These are phyloP conservation scores for Tipula vernalis DNA, from an alignment of 2,888 invertebrate species.

Conservation along the genomic window DNA sequence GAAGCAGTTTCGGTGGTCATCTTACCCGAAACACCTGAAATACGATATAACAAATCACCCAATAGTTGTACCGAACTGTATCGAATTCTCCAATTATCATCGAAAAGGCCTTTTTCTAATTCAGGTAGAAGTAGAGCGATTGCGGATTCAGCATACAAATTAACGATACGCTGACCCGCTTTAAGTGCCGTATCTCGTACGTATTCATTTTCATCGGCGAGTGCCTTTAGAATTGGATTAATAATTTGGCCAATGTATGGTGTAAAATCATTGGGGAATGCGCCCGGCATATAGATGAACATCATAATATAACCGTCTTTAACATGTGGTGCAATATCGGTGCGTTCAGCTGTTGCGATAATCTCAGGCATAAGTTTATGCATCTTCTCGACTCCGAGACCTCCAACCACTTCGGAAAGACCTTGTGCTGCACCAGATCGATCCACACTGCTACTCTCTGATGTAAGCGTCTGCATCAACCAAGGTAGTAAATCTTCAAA, in stretches of 20 bases:
- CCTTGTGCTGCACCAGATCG: constrained; percentile 93
- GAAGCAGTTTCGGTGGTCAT: constrained; percentile 98
- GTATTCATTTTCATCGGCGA: constrained; percentile 98
- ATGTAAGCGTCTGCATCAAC: constrained; percentile 95
- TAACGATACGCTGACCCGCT: constrained; percentile 94
- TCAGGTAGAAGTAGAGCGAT: constrained; percentile 87
- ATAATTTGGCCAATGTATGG: constrained; percentile 95
- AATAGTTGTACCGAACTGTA: constrained; percentile 88
- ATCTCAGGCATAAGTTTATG: constrained; percentile 96
- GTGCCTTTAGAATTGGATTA: constrained; percentile 89
- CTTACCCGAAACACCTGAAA: constrained; percentile 96
- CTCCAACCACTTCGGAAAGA: constrained; percentile 94
- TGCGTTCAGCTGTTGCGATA: constrained; percentile 83
- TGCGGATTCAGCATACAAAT: constrained; percentile 89
- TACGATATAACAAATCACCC: constrained; percentile 89
- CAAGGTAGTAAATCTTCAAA: constrained; percentile 95
- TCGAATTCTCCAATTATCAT: constrained; percentile 97
- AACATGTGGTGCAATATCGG: constrained; percentile 90
- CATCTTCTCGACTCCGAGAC: constrained; percentile 87
- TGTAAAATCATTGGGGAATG: constrained; percentile 90
- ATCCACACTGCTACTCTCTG: constrained; percentile 90
- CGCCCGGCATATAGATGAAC: constrained; percentile 98
- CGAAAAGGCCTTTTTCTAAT: constrained; percentile 85
- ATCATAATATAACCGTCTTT: constrained; percentile 99
- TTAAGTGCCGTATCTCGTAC: constrained; percentile 93